phyloP scores from a whole-genome alignment of 1,140 invertebrate species.

The Neodiprion lecontei region DNA sequence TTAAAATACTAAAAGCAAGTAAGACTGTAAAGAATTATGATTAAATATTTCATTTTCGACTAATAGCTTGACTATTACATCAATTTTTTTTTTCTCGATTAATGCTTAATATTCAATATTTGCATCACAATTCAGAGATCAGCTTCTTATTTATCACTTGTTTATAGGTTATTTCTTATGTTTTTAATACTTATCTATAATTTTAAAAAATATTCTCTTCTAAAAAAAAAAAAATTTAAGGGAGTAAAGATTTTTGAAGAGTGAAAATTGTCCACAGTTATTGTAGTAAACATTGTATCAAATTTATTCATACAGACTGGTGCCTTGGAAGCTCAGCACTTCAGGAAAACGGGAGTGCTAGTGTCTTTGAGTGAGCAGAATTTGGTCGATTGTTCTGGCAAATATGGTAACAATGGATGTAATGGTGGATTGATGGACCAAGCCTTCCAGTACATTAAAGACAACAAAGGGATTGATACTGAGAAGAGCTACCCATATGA shows the following conservation, averaged over 20 bases:
- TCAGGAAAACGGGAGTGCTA: constrained; percentile 81
- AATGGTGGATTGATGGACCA: constrained; percentile 95
- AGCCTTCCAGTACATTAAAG: constrained; percentile 90
- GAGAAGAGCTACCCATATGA: constrained; percentile 92
- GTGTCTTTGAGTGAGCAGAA: constrained; percentile 97
- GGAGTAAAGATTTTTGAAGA: constrained; percentile 5
- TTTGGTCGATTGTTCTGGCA: constrained; percentile 90
- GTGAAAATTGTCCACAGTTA: not conserved
- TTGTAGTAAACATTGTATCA: not conserved
- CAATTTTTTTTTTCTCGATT: not conserved
- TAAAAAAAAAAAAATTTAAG: not conserved
- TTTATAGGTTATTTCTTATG: constrained; percentile 19
- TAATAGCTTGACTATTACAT: too few relatives aligned
- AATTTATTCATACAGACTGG: constrained; percentile 75
- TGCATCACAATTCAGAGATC: not conserved
- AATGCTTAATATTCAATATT: constrained; percentile 3
- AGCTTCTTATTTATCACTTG: constrained; percentile 18
- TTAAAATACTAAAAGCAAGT: too few relatives aligned
- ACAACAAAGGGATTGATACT: constrained; percentile 90
- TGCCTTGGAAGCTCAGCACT: constrained; percentile 94
- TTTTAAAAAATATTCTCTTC: not conserved
- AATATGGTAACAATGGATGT: constrained; percentile 95
- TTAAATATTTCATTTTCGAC: too few relatives aligned
- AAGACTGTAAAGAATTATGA: too few relatives aligned
- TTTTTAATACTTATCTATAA: not conserved